Evolutionary conservation across 2,113 vertebrate species (phyloP), one percentile per base, ranked within the genome.

Genomic region (Cepphus grylle): DNA sequence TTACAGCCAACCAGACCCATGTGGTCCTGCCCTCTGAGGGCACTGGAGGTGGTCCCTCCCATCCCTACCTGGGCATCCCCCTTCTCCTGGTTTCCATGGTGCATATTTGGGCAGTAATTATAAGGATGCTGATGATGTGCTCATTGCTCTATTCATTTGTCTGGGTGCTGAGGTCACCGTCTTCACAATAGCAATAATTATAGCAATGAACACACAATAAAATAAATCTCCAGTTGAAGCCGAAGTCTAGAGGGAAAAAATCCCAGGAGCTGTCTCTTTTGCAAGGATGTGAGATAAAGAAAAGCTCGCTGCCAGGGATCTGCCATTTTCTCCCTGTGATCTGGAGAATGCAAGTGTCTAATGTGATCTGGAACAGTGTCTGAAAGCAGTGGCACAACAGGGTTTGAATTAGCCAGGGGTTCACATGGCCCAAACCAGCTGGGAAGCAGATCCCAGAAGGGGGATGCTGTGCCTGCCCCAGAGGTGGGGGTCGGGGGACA

Each of bases 201-300:
- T 19, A 72, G 70, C 49, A 61, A 49, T 61, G 63, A 86, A 61
- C 63, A 84, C 23, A 61, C 21, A 67, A 4, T 52, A 84, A 92
- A 83, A 92, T 67, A 86, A 53, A 88, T 86, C 82, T 86, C 63
- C 76, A 73, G 22, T 30, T 80, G 71, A 38, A 96, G 14, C 32
- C 38, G 8, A 12, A 34, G 52, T 63, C 55, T 62, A 42, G 43
- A 55, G 42, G 38, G 56, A 38, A 88, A 81, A 74, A 49, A 45
- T 49, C 65, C 42, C n/a, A 26, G 67, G 42, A 90, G 59, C 67
- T 53, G 30, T 42, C 47, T 92, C 63, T 42, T 76, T 38, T 90
- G 63, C 29, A 61, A 49, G 52, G 36, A 43, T 62, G 23, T 43
- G 34, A 74, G 78, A 21, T 36, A 32, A 45, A 52, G 47, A 42